These are phyloP conservation scores for Heptranchias perlo DNA, from an alignment of 2,113 vertebrate species.

Conservation along the genomic window DNA sequence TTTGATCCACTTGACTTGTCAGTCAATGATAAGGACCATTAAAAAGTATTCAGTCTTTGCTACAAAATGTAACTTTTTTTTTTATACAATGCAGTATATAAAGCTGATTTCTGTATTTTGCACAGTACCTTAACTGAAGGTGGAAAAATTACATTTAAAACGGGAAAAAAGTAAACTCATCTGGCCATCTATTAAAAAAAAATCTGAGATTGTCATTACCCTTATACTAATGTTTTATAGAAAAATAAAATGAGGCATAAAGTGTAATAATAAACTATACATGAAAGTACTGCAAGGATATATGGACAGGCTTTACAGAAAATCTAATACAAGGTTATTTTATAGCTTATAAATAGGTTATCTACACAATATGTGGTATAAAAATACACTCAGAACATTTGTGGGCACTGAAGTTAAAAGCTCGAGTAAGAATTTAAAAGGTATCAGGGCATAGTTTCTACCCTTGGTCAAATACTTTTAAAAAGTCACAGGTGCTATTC, in stretches of 20 bases:
- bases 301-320: constrained; percentile 74
- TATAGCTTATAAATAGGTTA: constrained; percentile 85
- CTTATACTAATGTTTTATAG: constrained; percentile 50
- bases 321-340: constrained; percentile 65
- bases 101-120: constrained; percentile 35
- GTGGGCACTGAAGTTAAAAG: constrained; percentile 63
- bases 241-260: constrained; percentile 72
- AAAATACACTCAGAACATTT: constrained; percentile 73
- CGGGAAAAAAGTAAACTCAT: constrained; percentile 30
- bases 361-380: constrained; percentile 78
- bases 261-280: constrained; percentile 58
- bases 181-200: constrained; percentile 31
- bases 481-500: constrained; percentile 6
- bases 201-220: constrained; percentile 38
- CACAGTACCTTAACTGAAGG: constrained; percentile 23
- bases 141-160: constrained; percentile 21
- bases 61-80: constrained; percentile 17
- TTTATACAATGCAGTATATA: neutral
- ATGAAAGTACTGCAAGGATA: constrained; percentile 79
- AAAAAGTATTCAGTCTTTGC: constrained; percentile 35
- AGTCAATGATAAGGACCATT: neutral
- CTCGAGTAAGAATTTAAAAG: constrained; percentile 54
- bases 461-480: constrained; percentile 46
- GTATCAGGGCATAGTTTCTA: constrained; percentile 64
- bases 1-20: neutral